phyloP scores from a whole-genome alignment of 2,113 vertebrate genomes.

The Sus scrofa region DNA sequence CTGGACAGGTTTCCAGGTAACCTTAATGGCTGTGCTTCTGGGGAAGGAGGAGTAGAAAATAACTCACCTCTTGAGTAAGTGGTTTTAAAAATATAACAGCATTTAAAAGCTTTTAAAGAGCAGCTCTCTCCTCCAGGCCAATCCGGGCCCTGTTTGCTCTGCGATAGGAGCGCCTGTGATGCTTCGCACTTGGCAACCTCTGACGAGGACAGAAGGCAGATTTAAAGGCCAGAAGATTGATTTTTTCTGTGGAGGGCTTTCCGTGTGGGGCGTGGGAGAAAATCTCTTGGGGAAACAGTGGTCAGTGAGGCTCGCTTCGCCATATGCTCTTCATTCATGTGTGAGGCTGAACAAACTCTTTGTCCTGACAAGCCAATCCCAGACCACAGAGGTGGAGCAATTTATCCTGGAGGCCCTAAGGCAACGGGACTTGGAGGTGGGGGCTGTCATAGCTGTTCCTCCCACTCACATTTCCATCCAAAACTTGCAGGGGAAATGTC shows the following conservation, averaged over 20 bases:
- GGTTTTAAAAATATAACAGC: conserved; percentile 67
- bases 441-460: not conserved
- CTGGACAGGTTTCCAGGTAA: conserved; percentile 71
- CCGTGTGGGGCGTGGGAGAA: not conserved
- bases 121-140: conserved; percentile 48
- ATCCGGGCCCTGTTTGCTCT: conserved; percentile 61
- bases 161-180: conserved; percentile 19
- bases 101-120: conserved; percentile 76
- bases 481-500: not conserved
- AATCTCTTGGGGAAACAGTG: not conserved
- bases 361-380: not conserved
- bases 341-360: conserved; percentile 20
- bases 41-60: conserved; percentile 65
- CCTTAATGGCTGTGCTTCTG: conserved; percentile 62
- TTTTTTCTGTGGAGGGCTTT: conserved; percentile 47
- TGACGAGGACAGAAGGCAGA: conserved; percentile 43
- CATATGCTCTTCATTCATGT: not conserved
- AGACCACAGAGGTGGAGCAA: not conserved
- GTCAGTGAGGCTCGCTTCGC: not conserved
- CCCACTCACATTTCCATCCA: not conserved
- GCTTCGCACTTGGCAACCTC: not conserved
- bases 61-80: conserved; percentile 53
- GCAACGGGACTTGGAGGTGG: not conserved
- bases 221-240: conserved; percentile 10
- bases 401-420: not conserved